Conservation (phyloP, 2,888 invertebrate species). For the Ectobius pallidus region DNA sequence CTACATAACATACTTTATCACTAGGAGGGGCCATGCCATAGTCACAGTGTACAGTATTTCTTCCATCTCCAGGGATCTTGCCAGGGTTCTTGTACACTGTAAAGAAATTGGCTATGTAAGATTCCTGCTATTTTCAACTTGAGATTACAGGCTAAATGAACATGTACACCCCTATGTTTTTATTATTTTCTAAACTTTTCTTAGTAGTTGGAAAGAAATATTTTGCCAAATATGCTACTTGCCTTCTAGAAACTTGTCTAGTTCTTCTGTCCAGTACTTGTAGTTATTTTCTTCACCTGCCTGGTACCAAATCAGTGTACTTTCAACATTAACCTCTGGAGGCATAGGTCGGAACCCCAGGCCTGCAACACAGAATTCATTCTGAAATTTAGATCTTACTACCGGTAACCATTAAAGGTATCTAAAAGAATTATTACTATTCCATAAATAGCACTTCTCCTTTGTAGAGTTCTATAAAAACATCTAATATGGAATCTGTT, state of each 20-base stretch:
- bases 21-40: conserved; percentile 69
- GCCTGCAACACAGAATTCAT: conserved; percentile 66
- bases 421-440: too few species aligned
- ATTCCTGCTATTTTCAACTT: too few species aligned
- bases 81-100: conserved; percentile 54
- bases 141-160: not conserved
- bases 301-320: conserved; percentile 95
- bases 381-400: too few species aligned
- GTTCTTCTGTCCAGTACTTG: conserved; percentile 78
- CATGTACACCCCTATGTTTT: not conserved
- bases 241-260: conserved; percentile 80
- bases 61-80: conserved; percentile 49
- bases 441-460: too few species aligned
- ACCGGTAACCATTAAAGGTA: too few species aligned
- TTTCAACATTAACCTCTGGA: conserved; percentile 88
- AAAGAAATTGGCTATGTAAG: conserved; percentile 59
- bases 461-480: too few species aligned
- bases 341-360: conserved; percentile 98
- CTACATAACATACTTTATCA: conserved; percentile 83
- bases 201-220: not conserved
- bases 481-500: too few species aligned
- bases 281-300: conserved; percentile 80
- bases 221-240: conserved; percentile 52
- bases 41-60: conserved; percentile 69
- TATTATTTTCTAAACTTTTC: not conserved